A percentile compares a stretch with the other conserved stretches of the same genome.
Evolutionary conservation across 2,113 vertebrate genomes (phyloP).

Genomic region (Charina bottae): DNA sequence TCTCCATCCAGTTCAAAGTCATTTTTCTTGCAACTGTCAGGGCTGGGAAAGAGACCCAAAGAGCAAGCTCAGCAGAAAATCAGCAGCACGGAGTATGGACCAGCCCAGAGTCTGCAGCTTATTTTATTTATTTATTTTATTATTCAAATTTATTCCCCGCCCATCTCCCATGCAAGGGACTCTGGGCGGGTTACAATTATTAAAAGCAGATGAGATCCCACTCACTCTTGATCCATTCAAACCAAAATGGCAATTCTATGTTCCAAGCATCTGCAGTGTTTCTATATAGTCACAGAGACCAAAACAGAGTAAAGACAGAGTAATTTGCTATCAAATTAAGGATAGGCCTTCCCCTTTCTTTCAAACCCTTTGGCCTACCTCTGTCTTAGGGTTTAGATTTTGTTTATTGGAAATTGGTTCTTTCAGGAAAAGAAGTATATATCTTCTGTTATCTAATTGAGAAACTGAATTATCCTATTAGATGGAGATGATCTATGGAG

Average conservation of each 20-base stretch:
- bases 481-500: conserved; percentile 27
- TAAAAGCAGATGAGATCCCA: not conserved
- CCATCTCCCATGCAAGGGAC: no score
- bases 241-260: not conserved
- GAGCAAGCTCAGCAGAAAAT: not conserved
- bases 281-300: not conserved
- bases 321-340: conserved; percentile 35
- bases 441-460: conserved; percentile 14
- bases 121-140: no score
- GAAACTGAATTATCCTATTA: not conserved
- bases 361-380: not conserved
- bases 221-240: not conserved
- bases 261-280: not conserved
- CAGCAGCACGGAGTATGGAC: not conserved
- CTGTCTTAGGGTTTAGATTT: not conserved
- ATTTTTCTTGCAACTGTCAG: conserved; percentile 44
- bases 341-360: not conserved
- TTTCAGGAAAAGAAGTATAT: not conserved
- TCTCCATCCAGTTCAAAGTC: conserved; percentile 64
- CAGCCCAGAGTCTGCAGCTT: not conserved
- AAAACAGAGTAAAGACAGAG: not conserved
- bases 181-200: no score
- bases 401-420: not conserved
- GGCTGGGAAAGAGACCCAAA: not conserved
- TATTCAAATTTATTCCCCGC: no score